A percentile compares a stretch with the other conserved stretches of the same genome.
Conservation (phyloP, 2,797 vertebrate species). For the Fratercula arctica region DNA sequence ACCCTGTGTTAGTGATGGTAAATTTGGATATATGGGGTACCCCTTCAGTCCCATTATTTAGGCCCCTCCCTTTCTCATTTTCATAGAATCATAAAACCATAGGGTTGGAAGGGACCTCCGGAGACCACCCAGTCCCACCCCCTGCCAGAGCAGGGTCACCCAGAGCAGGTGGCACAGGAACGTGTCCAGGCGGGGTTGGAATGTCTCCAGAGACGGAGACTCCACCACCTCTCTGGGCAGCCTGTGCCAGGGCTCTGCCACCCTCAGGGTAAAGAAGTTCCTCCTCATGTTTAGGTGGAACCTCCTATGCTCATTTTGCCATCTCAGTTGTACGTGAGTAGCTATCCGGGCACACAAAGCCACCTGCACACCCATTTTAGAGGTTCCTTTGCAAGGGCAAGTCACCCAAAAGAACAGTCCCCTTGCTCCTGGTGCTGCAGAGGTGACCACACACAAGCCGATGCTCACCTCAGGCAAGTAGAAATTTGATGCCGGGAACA, state of each 20-base stretch:
- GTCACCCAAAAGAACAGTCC: neutral
- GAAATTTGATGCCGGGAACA: neutral
- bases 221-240: too few relatives aligned
- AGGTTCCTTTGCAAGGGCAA: neutral
- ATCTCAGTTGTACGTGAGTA: neutral
- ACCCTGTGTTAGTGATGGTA: accelerated
- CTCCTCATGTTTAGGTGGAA: too few relatives aligned
- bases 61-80: neutral
- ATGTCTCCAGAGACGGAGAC: too few relatives aligned
- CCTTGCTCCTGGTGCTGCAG: neutral
- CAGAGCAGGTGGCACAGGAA: too few relatives aligned
- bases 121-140: too few relatives aligned
- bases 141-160: too few relatives aligned
- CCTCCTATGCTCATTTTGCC: neutral
- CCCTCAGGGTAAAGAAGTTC: too few relatives aligned
- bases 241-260: too few relatives aligned
- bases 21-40: accelerated
- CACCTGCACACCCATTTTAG: neutral
- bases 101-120: too few relatives aligned
- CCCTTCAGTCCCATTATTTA: neutral
- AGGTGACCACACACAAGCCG: neutral
- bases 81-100: neutral
- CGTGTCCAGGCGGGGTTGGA: too few relatives aligned
- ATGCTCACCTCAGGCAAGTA: neutral
- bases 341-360: neutral